phyloP scores from a whole-genome alignment of 2,113 vertebrate species.

The Polypterus bichir region DNA sequence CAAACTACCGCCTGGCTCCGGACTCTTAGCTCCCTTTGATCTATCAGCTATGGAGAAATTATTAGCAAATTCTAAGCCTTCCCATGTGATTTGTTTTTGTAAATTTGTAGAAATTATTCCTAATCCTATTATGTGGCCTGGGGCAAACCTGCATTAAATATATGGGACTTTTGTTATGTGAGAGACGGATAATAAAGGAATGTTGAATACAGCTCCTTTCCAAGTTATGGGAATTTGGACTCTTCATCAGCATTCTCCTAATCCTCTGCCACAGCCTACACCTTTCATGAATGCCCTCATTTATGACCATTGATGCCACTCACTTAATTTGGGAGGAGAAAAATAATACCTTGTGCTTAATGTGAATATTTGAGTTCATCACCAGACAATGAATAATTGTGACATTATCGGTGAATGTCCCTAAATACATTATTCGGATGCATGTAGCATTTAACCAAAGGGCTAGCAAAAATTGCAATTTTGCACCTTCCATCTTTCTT shows the following conservation, averaged over 20 bases:
- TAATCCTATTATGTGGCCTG: slow-evolving; percentile 95
- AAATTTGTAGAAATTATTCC: slow-evolving; percentile 98
- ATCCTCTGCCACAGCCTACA: slow-evolving; percentile 66
- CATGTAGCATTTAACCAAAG: slow-evolving; percentile 68
- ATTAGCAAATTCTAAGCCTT: slow-evolving; percentile 94
- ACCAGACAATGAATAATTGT: slow-evolving; percentile 69
- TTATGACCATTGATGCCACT: slow-evolving; percentile 62
- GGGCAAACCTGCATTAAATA: slow-evolving; percentile 87
- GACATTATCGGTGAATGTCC: slow-evolving; percentile 69
- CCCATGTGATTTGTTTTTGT: slow-evolving; percentile 99
- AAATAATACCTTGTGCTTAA: slow-evolving; percentile 61
- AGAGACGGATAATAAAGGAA: slow-evolving; percentile 72
- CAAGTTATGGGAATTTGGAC: slow-evolving; percentile 82
- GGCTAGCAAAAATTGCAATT: slow-evolving; percentile 74
- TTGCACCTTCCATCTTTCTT: slow-evolving; percentile 83
- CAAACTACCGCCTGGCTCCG: slow-evolving; percentile 79
- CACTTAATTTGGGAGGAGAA: slow-evolving; percentile 64
- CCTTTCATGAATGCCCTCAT: slow-evolving; percentile 74
- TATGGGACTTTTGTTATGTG: slow-evolving; percentile 82
- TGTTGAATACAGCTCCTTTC: slow-evolving; percentile 67
- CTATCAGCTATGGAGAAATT: slow-evolving; percentile 95
- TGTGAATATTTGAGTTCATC: slow-evolving; percentile 64
- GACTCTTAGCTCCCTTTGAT: slow-evolving; percentile 82
- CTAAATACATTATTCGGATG: slow-evolving; percentile 68
- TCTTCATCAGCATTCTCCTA: slow-evolving; percentile 70